Base-by-base conservation (phyloP, 2,888 invertebrate species). In the Minunthozetes semirufus region DNA sequence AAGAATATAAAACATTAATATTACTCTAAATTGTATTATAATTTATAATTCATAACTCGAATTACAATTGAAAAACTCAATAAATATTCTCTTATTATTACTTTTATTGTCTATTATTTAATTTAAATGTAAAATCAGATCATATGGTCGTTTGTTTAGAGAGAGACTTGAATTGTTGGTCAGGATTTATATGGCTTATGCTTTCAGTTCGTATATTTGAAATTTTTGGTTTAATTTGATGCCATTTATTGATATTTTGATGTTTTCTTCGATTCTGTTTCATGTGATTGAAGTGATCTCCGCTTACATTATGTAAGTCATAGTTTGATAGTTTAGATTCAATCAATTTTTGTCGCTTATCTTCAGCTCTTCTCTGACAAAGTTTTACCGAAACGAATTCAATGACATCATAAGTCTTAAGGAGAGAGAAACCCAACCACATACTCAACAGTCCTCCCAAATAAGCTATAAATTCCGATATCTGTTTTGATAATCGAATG, bases 341-440 rank as follows among this genome's bases (percentile, higher is more conserved):
- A 29, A 13, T 9, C 29, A 29, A 1, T 27, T 17, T 22, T 22
- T 11, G 56, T 11, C 19, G 4, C 56, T 56, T 56, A 9, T 56
- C 19, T 29, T 61, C 61, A 11, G 61, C 61, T 25, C 33, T 61
- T 29, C 29, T 66, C 38, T 66, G 33, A n/a, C 46, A 74, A 3
- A 53, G 19, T 42, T 38, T 72, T 5, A 46, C 19, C 6, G 25
- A 19, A 27, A 75, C 25, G n/a, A 71, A n/a, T 19, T 72, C 75
- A 56, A 56, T 22, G n/a, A 72, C 61, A 70, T 72, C 22, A 25
- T 75, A 75, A 9, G 66, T 48, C 15, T 42, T 27, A 13, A 76
- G n/a, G 0, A 76, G 27, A 29, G 76, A 76, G 63, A 74, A 76
- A n/a, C 76, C 76, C 1, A 76, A 25, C 73, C 74, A 76, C 42